Evolutionary conservation across 2,113 vertebrate species (phyloP).

Genomic region (Onychostoma macrolepis): DNA sequence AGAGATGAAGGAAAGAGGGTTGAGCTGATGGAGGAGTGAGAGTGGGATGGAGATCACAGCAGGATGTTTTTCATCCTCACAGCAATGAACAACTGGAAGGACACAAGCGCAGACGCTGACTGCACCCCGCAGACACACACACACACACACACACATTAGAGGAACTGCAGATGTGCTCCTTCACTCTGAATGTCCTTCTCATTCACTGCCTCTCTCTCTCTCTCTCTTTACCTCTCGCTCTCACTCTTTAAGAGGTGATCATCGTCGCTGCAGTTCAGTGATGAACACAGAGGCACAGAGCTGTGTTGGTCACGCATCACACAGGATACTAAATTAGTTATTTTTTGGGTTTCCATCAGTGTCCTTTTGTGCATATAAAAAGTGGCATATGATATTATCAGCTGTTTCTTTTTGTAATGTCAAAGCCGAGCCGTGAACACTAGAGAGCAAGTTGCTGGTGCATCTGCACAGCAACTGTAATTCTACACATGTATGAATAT

Average conservation of each 20-base stretch:
- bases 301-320: neutral
- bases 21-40: slow-evolving; percentile 96
- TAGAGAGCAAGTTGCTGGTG: no score
- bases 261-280: neutral
- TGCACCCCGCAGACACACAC: slow-evolving; percentile 83
- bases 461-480: no score
- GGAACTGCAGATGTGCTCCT: slow-evolving; percentile 11
- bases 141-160: slow-evolving; percentile 26
- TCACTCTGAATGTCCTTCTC: neutral
- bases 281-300: neutral
- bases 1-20: slow-evolving; percentile 82
- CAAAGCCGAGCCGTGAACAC: no score
- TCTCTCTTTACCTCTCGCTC: neutral
- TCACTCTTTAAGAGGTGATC: neutral
- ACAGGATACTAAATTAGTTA: neutral
- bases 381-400: neutral
- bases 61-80: slow-evolving; percentile 98
- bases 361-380: neutral
- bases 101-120: slow-evolving; percentile 88
- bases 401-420: no score
- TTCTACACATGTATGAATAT: no score
- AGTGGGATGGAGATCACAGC: slow-evolving; percentile 89
- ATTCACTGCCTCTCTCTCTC: neutral
- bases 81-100: slow-evolving; percentile 92
- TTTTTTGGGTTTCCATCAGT: neutral